A percentile compares a stretch with the other conserved stretches of the same genome.
These are phyloP conservation scores for Megaceryle maxima DNA, from an alignment of 2,113 vertebrate species.

Conservation along the genomic window DNA sequence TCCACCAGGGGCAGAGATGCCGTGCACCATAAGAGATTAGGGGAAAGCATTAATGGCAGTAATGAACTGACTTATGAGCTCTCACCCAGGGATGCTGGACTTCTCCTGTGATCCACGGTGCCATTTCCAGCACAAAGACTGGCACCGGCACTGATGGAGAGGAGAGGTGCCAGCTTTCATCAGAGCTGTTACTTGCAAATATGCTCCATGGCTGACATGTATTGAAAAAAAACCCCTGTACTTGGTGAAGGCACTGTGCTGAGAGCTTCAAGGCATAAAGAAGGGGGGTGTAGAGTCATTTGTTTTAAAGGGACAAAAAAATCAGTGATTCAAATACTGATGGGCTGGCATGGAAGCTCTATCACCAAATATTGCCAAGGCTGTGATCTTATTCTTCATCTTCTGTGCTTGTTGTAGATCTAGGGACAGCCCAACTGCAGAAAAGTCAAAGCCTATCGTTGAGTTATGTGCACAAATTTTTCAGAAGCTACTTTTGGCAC, in stretches of 20 bases:
- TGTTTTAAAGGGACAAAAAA: background rate
- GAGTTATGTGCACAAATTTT: background rate
- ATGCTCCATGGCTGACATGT: background rate
- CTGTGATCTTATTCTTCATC: background rate
- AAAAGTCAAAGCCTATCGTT: accelerated
- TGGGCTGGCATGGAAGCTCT: background rate
- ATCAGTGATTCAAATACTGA: background rate
- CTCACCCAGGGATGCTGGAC: background rate
- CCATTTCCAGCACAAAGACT: background rate
- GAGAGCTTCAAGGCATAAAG: background rate
- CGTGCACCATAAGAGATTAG: background rate
- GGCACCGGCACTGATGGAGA: background rate
- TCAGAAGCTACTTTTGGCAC: background rate
- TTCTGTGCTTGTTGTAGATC: background rate
- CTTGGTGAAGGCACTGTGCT: background rate
- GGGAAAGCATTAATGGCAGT: background rate
- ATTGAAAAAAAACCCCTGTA: background rate
- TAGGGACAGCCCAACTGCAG: background rate
- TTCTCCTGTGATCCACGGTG: background rate
- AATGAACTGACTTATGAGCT: background rate
- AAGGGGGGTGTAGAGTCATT: background rate
- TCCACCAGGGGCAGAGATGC: background rate
- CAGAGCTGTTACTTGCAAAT: background rate
- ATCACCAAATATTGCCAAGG: background rate
- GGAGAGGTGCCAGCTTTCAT: background rate